phyloP scores from a whole-genome alignment of 2,888 invertebrate species.

The Drosophila picticornis region DNA sequence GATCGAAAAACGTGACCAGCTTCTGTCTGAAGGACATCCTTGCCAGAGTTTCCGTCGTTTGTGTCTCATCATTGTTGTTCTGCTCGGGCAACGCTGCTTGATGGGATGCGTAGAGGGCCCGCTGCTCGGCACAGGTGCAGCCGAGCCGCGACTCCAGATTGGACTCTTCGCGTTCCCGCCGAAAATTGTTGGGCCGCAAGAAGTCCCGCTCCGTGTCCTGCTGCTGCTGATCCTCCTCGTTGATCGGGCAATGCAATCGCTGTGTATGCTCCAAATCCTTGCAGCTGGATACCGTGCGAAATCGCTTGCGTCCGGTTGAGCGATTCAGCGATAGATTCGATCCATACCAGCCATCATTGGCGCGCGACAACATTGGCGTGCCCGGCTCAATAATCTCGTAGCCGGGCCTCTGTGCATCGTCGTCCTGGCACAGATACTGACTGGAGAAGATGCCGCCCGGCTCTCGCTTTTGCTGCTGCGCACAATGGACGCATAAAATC shows the following conservation, averaged over 20 bases:
- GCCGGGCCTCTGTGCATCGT: slow-evolving; percentile 88
- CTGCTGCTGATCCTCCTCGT: slow-evolving; percentile 64
- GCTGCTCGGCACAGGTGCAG: slow-evolving; percentile 80
- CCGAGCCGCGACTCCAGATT: slow-evolving; percentile 48
- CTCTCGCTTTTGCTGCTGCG: slow-evolving; percentile 76
- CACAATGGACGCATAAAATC: slow-evolving; percentile 76
- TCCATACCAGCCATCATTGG: slow-evolving; percentile 85
- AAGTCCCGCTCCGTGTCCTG: slow-evolving; percentile 60
- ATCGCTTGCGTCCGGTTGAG: slow-evolving; percentile 66
- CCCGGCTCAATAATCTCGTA: slow-evolving; percentile 90
- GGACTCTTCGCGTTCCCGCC: slow-evolving; percentile 80
- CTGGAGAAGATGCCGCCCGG: slow-evolving; percentile 86
- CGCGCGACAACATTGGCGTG: slow-evolving; percentile 88
- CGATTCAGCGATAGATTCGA: slow-evolving; percentile 74
- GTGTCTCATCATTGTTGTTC: slow-evolving; percentile 1
- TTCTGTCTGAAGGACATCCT: slow-evolving; percentile 86
- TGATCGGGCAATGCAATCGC: slow-evolving; percentile 71
- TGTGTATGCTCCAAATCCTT: slow-evolving; percentile 76
- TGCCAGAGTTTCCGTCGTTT: neutral
- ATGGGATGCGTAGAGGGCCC: slow-evolving; percentile 58
- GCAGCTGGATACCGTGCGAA: slow-evolving; percentile 74
- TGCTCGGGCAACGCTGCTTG: slow-evolving; percentile 6
- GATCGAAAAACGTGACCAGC: slow-evolving; percentile 89
- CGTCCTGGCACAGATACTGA: slow-evolving; percentile 86
- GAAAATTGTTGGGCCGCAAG: slow-evolving; percentile 81